Conservation (phyloP, 2,797 vertebrate genomes). For the Prunella strophiata region DNA sequence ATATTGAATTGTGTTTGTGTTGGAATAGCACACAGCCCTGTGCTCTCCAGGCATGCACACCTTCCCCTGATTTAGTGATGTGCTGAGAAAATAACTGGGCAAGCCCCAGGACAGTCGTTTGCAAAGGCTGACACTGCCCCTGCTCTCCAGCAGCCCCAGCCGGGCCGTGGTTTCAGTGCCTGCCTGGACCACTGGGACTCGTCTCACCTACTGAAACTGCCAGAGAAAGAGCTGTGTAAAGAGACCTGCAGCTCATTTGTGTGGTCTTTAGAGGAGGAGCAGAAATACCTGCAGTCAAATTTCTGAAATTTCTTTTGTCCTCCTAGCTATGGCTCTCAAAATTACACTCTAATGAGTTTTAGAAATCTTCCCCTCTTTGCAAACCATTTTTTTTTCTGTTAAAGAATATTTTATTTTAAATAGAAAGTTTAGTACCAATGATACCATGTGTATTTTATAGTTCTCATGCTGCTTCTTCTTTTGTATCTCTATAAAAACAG, state of each 20-base stretch:
- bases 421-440: neutral
- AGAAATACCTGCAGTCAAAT: neutral
- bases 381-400: neutral
- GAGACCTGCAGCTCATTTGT: neutral
- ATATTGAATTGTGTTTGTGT: neutral
- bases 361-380: neutral
- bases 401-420: neutral
- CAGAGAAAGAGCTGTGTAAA: neutral
- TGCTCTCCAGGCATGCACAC: neutral
- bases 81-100: neutral
- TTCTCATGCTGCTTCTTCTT: neutral
- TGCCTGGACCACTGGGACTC: neutral
- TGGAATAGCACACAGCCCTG: neutral
- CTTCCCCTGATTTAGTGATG: neutral
- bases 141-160: neutral
- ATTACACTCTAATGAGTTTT: neutral
- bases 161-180: neutral
- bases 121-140: rapidly evolving
- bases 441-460: neutral
- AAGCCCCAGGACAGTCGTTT: neutral
- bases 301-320: neutral
- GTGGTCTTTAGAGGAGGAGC: neutral
- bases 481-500: neutral
- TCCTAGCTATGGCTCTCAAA: neutral
- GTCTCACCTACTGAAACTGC: neutral